Conservation (phyloP, 2,888 invertebrate species). For the Drosophila kuntzei region DNA sequence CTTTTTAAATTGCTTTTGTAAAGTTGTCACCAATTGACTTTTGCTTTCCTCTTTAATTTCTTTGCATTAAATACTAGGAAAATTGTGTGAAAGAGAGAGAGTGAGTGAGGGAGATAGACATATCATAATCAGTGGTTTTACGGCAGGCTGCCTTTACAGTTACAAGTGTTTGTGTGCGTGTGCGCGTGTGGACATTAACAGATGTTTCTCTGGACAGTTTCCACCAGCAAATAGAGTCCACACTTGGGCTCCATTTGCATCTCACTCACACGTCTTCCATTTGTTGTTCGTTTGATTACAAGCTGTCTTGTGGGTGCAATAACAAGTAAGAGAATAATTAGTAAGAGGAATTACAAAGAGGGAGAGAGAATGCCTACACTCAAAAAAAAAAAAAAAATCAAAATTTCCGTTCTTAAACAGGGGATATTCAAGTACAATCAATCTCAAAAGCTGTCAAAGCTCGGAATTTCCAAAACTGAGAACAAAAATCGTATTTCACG, state of each 20-base stretch:
- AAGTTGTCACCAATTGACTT: constrained; percentile 41
- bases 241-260: constrained; percentile 23
- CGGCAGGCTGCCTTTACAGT: constrained; percentile 48
- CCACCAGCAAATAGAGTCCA: constrained; percentile 27
- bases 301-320: constrained; percentile 64
- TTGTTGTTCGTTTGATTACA: constrained; percentile 68
- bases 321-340: constrained; percentile 30
- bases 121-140: constrained; percentile 65
- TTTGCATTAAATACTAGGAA: constrained; percentile 9
- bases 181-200: constrained; percentile 23
- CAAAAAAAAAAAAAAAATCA: no score
- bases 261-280: constrained; percentile 33
- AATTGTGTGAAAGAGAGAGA: constrained; percentile 8
- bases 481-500: no score
- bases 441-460: no score
- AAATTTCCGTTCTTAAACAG: no score
- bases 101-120: neutral
- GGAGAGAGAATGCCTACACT: no score
- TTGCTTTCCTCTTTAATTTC: constrained; percentile 20
- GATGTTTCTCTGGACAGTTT: constrained; percentile 41
- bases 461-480: no score
- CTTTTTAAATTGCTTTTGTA: constrained; percentile 18
- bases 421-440: no score
- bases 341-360: neutral
- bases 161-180: no score